Evolutionary conservation across 2,888 invertebrate genomes (phyloP), one percentile per base, ranked within the genome.

Genomic region (Sclerodermus sp.): DNA sequence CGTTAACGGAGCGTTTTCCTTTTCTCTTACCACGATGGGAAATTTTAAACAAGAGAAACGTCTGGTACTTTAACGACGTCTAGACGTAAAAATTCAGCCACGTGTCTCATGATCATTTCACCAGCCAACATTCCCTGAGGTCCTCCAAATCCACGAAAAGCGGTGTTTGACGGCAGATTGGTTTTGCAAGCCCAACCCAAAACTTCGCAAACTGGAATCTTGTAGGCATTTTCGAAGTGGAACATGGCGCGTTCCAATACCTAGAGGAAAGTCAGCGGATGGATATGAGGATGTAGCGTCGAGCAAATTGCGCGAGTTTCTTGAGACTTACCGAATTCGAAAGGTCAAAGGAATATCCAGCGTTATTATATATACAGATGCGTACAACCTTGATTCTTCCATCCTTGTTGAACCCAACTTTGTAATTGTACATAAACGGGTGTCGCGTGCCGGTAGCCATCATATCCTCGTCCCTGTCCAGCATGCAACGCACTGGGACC

Each of bases 391-490:
- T 81, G 42, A 97, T 83, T 68, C 85, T 84, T 1, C 96, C 96
- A 45, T 85, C 83, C 29, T 85, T 84, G 29, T 85, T 87, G 64
- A 90, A 90, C 2, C 88, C 92, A 16, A 89, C 86, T 82, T 91
- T 92, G 74, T 96, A 97, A 72, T 87, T 89, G 47, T 86, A 85
- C 31, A 89, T 80, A 77, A 93, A 94, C 0, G 97, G 96, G 83
- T 97, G 94, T 53, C 97, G 82, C 1, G 88, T 89, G 4, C 96
- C 97, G 0, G 90, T 89, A 67, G 89, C 86, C 61, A 88, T 80
- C 91, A 97, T 97, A 74, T 97, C 97, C 80, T 96, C 96, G 66
- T 96, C 93, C 55, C 97, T 83, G 74, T 96, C 96, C 45, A 97
- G 77, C 87, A 93, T 91, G 58, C 90, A 88, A 23, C 94, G 84